Conservation (phyloP, 2,113 vertebrate genomes). For the Chaetura pelagica region DNA sequence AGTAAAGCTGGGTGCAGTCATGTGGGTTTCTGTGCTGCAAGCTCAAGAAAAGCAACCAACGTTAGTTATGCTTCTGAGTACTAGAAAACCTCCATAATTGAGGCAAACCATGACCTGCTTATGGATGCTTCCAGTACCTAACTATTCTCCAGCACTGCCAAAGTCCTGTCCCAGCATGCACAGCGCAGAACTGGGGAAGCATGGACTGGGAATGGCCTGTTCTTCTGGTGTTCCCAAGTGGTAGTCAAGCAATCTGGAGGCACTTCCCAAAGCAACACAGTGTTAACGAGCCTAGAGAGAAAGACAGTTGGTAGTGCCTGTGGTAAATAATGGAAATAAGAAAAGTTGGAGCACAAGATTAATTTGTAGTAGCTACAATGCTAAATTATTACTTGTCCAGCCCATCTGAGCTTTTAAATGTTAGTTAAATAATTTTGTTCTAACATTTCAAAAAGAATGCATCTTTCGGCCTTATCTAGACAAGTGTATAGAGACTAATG, state of each 20-base stretch:
- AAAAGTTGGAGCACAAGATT: conserved; percentile 2
- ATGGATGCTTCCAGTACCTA: background rate
- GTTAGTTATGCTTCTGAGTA: background rate
- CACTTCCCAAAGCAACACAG: background rate
- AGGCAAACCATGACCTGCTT: background rate
- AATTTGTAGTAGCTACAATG: background rate
- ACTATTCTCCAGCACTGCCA: background rate
- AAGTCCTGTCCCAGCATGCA: background rate
- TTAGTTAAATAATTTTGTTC: background rate
- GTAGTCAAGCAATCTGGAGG: background rate
- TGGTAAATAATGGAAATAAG: conserved; percentile 3
- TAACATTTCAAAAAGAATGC: background rate
- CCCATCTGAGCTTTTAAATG: background rate
- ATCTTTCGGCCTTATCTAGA: background rate
- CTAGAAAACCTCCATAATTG: background rate
- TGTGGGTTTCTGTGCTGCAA: background rate
- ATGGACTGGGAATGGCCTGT: background rate
- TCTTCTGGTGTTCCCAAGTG: background rate
- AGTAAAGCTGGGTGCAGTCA: background rate
- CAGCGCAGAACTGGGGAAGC: background rate
- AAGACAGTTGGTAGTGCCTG: background rate
- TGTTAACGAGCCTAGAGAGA: background rate
- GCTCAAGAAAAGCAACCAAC: background rate
- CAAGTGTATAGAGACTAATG: background rate
- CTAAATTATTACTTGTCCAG: background rate